Evolutionary conservation across 2,888 invertebrate genomes (phyloP).

Genomic region (Phortica magna): DNA sequence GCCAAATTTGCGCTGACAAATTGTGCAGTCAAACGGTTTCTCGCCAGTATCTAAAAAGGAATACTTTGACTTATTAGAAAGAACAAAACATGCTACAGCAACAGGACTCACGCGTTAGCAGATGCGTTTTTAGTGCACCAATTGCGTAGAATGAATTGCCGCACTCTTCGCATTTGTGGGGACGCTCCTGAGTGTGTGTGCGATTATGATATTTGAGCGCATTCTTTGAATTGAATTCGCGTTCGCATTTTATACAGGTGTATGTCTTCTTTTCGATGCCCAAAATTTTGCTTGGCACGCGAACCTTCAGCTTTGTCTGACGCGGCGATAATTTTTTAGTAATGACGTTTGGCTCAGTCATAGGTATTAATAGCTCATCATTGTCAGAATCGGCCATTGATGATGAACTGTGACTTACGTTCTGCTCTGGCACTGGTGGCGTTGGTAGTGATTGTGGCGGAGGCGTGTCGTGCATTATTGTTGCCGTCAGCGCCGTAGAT

Average conservation of each 20-base stretch:
- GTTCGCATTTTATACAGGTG: conserved; percentile 80
- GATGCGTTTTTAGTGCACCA: conserved; percentile 90
- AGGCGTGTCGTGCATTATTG: background rate
- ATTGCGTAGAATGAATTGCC: conserved; percentile 90
- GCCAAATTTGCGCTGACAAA: conserved; percentile 87
- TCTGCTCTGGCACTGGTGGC: background rate
- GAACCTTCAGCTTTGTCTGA: conserved; percentile 44
- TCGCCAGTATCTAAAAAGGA: conserved; percentile 83
- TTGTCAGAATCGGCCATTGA: too few relatives aligned
- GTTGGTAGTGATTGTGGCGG: background rate
- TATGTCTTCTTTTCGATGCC: conserved; percentile 46
- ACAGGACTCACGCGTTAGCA: conserved; percentile 81
- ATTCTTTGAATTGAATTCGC: conserved; percentile 89
- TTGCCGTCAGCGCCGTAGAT: background rate
- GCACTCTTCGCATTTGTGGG: conserved; percentile 88
- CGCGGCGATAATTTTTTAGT: background rate
- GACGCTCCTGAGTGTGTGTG: conserved; percentile 87
- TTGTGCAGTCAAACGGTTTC: conserved; percentile 89
- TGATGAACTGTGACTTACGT: too few relatives aligned
- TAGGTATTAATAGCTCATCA: too few relatives aligned
- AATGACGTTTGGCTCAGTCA: too few relatives aligned
- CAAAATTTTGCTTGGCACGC: background rate
- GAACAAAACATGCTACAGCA: background rate
- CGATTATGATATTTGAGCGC: conserved; percentile 90
- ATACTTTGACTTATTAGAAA: background rate